Evolutionary conservation across 37 sponge, comb jelly and placozoan species (phyloP), one percentile per base, ranked within the genome.

Genomic region (Halichondria panicea): DNA sequence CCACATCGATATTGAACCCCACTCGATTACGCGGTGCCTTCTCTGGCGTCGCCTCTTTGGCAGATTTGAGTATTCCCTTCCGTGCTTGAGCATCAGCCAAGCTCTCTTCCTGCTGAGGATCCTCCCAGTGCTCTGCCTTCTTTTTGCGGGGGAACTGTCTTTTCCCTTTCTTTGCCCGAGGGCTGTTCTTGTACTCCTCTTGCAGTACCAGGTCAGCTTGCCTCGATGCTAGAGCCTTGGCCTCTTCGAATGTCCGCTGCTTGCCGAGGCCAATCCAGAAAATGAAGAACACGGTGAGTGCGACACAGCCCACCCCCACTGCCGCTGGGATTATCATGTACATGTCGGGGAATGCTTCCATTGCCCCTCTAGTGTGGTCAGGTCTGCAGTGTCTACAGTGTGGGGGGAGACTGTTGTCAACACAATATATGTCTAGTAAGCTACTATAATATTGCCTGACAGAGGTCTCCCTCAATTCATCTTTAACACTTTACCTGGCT

Each of bases 241-340:
- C 83, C 41, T 82, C 83, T 41, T 82, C 83, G 38, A 59, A 82
- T 64, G 54, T 82, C 36, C 55, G 45, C 75, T 74, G 55, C 13
- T 28, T 28, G 27, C 76, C 76, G n/a, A 68, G 52, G 19, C 73
- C 67, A 0, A 82, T 27, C 83, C 83, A 82, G 43, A 82, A 74
- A 18, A 66, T 43, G 22, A 77, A 8, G 0, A 64, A 38, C 0
- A 71, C 55, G 12, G 65, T 55, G 2, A 34, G 43, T 24, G 60
- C 43, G 21, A 84, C 66, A 34, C 69, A 37, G 36, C 25, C 56
- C 33, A 69, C 80, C 19, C 80, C 80, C 2, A 79, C 4, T 9
- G 43, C 48, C 9, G 43, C 43, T 11, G 80, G 80, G 36, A 79
- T n/a, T 7, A 58, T 36, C 15, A 79, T 57, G 61, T n/a, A n/a